These are phyloP conservation scores for Peromyscus eremicus DNA, from an alignment of 2,797 vertebrate genomes.

Conservation along the genomic window DNA sequence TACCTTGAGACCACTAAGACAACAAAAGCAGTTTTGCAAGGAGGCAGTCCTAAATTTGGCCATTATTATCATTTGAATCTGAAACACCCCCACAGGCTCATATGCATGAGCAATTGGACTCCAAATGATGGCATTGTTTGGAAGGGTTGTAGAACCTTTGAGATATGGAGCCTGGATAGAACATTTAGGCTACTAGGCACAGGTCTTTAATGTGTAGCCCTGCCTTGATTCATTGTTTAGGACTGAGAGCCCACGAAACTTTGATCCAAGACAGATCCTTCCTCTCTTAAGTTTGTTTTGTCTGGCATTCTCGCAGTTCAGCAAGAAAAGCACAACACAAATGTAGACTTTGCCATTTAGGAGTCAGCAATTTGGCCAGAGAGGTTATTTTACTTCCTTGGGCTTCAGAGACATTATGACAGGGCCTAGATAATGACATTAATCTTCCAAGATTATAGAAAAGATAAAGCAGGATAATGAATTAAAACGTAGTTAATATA, in stretches of 20 bases:
- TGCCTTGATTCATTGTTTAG: not conserved
- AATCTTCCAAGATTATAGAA: conserved; percentile 40
- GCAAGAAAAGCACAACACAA: not conserved
- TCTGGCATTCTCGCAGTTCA: not conserved
- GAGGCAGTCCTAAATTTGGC: not conserved
- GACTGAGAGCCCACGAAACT: not conserved
- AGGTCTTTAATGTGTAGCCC: not conserved
- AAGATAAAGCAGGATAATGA: conserved; percentile 60
- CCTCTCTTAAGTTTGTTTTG: not conserved
- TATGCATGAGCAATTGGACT: not conserved
- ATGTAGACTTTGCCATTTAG: not conserved
- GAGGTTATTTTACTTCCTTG: conserved; percentile 13
- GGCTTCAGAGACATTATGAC: conserved; percentile 16
- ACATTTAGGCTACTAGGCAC: not conserved
- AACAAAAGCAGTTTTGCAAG: not conserved
- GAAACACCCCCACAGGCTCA: not conserved
- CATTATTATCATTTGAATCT: not conserved
- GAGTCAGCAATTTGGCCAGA: not conserved
- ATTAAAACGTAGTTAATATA: not conserved
- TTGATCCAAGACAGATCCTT: not conserved
- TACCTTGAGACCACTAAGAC: not conserved
- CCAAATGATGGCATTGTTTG: not conserved
- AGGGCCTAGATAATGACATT: conserved; percentile 2
- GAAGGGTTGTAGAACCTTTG: not conserved
- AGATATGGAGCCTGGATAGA: not conserved